phyloP scores from a whole-genome alignment of 2,888 invertebrate species.

The Frankliniella fusca region DNA sequence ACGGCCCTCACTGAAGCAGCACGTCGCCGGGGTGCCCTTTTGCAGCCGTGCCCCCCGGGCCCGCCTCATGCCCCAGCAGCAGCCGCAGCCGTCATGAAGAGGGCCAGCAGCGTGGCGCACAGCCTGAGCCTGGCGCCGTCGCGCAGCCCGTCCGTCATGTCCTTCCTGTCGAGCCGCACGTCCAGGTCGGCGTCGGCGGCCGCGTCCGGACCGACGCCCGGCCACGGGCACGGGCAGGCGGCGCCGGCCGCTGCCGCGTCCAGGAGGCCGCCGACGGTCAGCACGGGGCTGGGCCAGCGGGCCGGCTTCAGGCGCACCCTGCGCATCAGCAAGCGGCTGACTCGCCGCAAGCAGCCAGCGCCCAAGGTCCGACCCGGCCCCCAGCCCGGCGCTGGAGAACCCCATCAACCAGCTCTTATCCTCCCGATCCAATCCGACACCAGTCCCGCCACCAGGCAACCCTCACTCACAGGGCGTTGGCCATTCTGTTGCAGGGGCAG shows the following conservation, averaged over 20 bases:
- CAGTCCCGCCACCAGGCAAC: neutral
- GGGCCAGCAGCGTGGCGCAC: conserved; percentile 4
- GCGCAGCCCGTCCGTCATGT: conserved; percentile 7
- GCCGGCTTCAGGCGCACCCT: conserved; percentile 12
- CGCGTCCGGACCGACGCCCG: neutral
- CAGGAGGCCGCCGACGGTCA: neutral
- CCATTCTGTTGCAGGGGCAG: conserved; percentile 65
- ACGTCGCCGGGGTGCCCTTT: neutral
- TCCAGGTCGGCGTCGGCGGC: neutral
- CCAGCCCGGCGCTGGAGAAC: no score
- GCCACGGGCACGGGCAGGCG: neutral
- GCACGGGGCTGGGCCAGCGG: conserved; percentile 1
- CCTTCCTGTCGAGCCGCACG: conserved; percentile 18
- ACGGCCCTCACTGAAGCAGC: neutral
- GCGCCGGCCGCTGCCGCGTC: neutral
- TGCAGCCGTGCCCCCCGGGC: neutral
- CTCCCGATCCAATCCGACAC: no score
- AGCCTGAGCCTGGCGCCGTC: conserved; percentile 3
- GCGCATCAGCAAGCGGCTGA: conserved; percentile 13
- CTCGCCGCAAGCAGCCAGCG: neutral
- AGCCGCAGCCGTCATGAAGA: neutral
- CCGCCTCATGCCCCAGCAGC: neutral
- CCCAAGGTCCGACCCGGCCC: neutral
- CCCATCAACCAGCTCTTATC: no score
- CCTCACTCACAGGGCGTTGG: neutral